Conservation (phyloP, 2,797 vertebrate genomes). For the Anguilla marmorata region DNA sequence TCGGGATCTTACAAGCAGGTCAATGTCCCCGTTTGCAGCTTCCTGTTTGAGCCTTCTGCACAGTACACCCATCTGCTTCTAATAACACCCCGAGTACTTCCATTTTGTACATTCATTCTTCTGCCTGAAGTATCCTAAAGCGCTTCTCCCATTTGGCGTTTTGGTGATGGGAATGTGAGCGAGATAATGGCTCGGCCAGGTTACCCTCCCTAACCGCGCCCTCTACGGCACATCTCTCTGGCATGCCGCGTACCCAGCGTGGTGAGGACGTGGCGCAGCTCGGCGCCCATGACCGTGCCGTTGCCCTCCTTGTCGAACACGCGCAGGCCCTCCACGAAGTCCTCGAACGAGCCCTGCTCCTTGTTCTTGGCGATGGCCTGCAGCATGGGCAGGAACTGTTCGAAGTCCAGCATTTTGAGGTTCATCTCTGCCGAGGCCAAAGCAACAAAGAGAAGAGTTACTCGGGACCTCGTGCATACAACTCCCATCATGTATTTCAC, state of each 20-base stretch:
- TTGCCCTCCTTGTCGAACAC: constrained; percentile 98
- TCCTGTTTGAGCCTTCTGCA: neutral
- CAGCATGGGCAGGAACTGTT: constrained; percentile 96
- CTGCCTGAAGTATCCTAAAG: neutral
- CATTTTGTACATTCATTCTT: neutral
- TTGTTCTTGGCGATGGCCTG: constrained; percentile 95
- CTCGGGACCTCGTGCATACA: neutral
- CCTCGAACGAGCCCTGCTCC: constrained; percentile 92
- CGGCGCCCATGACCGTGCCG: constrained; percentile 94
- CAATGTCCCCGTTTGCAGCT: neutral
- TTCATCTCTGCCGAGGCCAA: constrained; percentile 80
- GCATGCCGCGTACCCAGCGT: constrained; percentile 78
- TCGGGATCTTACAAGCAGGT: neutral
- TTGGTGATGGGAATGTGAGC: neutral
- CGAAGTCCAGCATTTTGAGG: constrained; percentile 86
- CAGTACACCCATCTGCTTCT: neutral
- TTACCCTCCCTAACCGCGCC: neutral
- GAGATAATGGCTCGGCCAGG: neutral
- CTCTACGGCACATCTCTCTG: constrained; percentile 2
- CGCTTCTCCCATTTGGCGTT: neutral
- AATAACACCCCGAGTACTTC: neutral
- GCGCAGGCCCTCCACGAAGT: constrained; percentile 90
- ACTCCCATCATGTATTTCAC: neutral
- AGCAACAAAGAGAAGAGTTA: constrained; percentile 14
- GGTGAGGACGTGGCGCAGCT: constrained; percentile 92